These are phyloP conservation scores for Heliocidaris erythrogramma DNA, from an alignment of 35 echinoderm and acorn worm genomes.

Conservation along the genomic window DNA sequence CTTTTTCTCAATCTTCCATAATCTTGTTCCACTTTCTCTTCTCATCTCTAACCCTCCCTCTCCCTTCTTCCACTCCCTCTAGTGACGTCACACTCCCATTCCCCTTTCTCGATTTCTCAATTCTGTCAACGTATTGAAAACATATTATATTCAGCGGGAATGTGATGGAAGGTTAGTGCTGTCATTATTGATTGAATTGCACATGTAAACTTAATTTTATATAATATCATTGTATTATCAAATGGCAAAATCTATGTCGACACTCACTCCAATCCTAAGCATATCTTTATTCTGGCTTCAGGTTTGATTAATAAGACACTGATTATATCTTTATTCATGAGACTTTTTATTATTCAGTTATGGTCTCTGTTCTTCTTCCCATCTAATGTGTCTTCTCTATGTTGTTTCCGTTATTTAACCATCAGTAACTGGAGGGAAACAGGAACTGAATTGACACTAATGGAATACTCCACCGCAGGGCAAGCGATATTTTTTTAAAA, in stretches of 20 bases:
- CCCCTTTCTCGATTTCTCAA: neutral
- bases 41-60: neutral
- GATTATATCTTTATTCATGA: neutral
- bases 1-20: neutral
- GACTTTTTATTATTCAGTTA: neutral
- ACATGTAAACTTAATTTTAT: neutral
- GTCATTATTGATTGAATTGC: neutral
- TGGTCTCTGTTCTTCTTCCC: slow-evolving; percentile 14
- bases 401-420: slow-evolving; percentile 11
- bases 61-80: neutral
- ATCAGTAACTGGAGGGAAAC: neutral
- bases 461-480: slow-evolving; percentile 25
- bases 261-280: neutral
- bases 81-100: neutral
- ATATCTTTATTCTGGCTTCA: neutral
- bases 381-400: neutral
- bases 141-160: neutral
- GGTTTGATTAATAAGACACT: neutral
- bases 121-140: neutral
- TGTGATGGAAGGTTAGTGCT: neutral
- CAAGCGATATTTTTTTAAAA: neutral
- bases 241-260: neutral
- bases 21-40: neutral
- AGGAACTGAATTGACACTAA: slow-evolving; percentile 22
- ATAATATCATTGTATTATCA: neutral